Conservation (phyloP, 1,140 invertebrate genomes). For the Zelostemma sp. region DNA sequence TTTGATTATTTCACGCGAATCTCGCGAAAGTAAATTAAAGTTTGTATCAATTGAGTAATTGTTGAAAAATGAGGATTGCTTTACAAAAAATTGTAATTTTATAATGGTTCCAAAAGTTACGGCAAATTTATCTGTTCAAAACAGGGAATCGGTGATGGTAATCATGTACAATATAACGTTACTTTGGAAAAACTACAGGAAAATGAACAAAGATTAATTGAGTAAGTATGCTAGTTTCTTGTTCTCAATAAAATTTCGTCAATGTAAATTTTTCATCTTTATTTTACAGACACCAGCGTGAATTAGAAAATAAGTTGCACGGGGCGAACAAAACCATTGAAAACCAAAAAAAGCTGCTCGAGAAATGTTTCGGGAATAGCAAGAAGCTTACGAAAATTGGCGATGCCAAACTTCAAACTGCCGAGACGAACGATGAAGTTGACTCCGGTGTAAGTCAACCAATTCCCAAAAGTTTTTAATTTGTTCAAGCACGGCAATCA, state of each 20-base stretch:
- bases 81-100: background rate
- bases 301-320: slow-evolving; percentile 48
- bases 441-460: slow-evolving; percentile 45
- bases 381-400: background rate
- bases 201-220: slow-evolving; percentile 41
- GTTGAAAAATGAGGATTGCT: too few relatives aligned
- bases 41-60: too few relatives aligned
- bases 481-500: background rate
- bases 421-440: background rate
- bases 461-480: background rate
- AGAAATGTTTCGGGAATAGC: background rate
- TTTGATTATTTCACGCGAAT: slow-evolving; percentile 3
- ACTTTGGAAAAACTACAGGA: slow-evolving; percentile 45
- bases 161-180: slow-evolving; percentile 27
- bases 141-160: slow-evolving; percentile 24
- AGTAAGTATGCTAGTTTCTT: too few relatives aligned
- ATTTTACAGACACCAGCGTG: slow-evolving; percentile 42
- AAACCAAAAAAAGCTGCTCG: background rate
- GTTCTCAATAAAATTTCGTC: too few relatives aligned
- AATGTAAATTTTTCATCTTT: background rate
- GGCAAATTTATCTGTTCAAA: slow-evolving; percentile 15
- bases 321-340: background rate
- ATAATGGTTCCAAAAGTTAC: slow-evolving; percentile 2
- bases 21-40: background rate
- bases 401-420: slow-evolving; percentile 26